Evolutionary conservation across 2,113 vertebrate genomes (phyloP), one percentile per base, ranked within the genome.

Genomic region (Semnornis frantzii): DNA sequence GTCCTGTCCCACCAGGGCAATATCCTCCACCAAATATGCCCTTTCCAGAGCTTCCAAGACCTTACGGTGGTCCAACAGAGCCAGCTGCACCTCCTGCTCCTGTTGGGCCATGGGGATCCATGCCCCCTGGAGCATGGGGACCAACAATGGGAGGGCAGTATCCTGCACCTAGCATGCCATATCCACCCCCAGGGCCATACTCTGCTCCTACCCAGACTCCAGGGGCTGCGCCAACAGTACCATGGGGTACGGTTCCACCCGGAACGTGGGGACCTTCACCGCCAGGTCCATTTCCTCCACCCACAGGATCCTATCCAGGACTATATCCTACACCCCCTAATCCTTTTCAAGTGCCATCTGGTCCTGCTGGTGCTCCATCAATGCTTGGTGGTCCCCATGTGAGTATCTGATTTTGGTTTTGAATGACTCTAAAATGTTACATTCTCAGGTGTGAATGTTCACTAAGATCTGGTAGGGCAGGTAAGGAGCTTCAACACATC

Each of bases 71-170:
- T 82, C 97, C 98, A 10, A 97, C 98, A 54, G 98, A 98, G 94
- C 98, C 98, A 25, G 94, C 97, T 52, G 95, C 97, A 7, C 97
- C 98, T 96, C 97, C 98, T 92, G 97, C 98, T 94, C 96, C 97
- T 5, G 97, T 98, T 79, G 97, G 97, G 92, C 97, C 98, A 12
- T 98, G 98, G 98, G 98, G 97, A 90, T 97, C 97, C 93, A 97
- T 98, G 97, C 92, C 98, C 95, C 97, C 98, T 20, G 97, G 97
- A 94, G 97, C 98, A 46, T 98, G 98, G 98, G 97, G 97, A 79
- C 97, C 98, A 81, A 96, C 97, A 85, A 97, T 98, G 94, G 98
- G 98, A 84, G 98, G 97, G 88, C 98, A 98, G 82, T 98, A 98
- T 88, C 98, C 97, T 83, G 90, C 97, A 64, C 97, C 97, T 74